Percentiles rank a stretch among this genome's conserved stretches.
These are phyloP conservation scores for Operophtera brumata DNA, from an alignment of 2,888 invertebrate species.

Conservation along the genomic window DNA sequence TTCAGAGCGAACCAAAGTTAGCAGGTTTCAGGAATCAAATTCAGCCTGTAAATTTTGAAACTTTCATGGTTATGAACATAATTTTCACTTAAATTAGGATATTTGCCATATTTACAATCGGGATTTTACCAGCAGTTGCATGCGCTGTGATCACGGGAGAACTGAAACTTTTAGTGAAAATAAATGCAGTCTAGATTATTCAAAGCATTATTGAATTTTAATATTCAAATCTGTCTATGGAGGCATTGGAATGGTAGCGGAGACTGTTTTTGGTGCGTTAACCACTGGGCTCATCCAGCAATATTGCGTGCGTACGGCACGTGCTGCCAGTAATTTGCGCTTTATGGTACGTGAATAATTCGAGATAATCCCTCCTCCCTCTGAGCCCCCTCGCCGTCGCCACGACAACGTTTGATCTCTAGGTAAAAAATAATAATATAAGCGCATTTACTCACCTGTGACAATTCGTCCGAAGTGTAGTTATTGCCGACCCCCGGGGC, in stretches of 20 bases:
- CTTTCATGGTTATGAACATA: too few relatives aligned
- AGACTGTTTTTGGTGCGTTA: constrained; percentile 55
- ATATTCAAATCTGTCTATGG: neutral
- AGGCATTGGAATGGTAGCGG: constrained; percentile 31
- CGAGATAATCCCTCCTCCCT: constrained; percentile 56
- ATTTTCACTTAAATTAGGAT: too few relatives aligned
- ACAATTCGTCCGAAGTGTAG: constrained; percentile 67
- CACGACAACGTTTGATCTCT: constrained; percentile 74
- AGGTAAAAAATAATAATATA: constrained; percentile 74
- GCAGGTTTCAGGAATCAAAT: neutral
- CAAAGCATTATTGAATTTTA: neutral
- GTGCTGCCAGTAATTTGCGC: constrained; percentile 72
- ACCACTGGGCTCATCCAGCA: constrained; percentile 49
- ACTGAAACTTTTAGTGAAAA: too few relatives aligned
- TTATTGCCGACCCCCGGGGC: constrained; percentile 58
- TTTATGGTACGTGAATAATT: constrained; percentile 78
- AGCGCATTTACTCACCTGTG: constrained; percentile 74
- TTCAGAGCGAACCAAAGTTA: too few relatives aligned
- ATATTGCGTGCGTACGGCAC: constrained; percentile 65
- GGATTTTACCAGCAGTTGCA: too few relatives aligned
- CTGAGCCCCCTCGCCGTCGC: constrained; percentile 40
- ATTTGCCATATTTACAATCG: too few relatives aligned
- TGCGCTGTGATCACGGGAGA: too few relatives aligned
- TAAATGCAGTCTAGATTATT: too few relatives aligned
- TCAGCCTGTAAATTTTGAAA: neutral